Evolutionary conservation across 2,888 invertebrate species (phyloP), one percentile per base, ranked within the genome.

Genomic region (Chaetogeoica ovagalla): DNA sequence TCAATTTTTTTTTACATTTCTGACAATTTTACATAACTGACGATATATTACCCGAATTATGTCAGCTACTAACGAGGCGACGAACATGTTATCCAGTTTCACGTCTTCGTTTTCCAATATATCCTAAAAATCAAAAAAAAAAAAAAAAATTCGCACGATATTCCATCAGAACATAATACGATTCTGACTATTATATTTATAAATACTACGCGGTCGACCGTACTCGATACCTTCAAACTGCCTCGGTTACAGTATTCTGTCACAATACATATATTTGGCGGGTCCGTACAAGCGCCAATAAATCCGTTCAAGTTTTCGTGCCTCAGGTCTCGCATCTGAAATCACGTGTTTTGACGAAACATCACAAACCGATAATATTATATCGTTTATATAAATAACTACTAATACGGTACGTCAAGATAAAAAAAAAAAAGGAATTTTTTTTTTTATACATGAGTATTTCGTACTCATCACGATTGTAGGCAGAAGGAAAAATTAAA

Each of bases 61-160:
- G 87, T 98, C 98, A 79, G 94, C 96, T 19, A 97, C 93, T 83
- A 98, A 90, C 11, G 97, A 97, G 43, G 97, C 96, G 83, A 96
- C 92, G 87, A 98, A 98, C 94, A 98, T 96, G 85, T 94, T 94
- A 87, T 98, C 98, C 66, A 83, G 63, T 87, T 96, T 96, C 83
- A 98, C 93, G 86, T 98, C 96, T 85, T 96, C 94, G 86, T 98
- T 97, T 86, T 96, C 94, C 82, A 98, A 88, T 84, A 98, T 95
- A 86, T 98, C 94, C 93, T 94, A 88, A 65, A 88, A 65, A 4
- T 30, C 2, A 30, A 30, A 30, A 86, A 86, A 81, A 81, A 82
- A 81, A 81, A 77, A 86, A 81, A 81, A 82, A 81, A 81, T 75
- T 43, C 39, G n/a, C 43, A 9, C 0, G 43, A n/a, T 4, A 21